A percentile compares a stretch with the other conserved stretches of the same genome.
Evolutionary conservation across 2,113 vertebrate genomes (phyloP).

Genomic region (Vanacampus margaritifer): DNA sequence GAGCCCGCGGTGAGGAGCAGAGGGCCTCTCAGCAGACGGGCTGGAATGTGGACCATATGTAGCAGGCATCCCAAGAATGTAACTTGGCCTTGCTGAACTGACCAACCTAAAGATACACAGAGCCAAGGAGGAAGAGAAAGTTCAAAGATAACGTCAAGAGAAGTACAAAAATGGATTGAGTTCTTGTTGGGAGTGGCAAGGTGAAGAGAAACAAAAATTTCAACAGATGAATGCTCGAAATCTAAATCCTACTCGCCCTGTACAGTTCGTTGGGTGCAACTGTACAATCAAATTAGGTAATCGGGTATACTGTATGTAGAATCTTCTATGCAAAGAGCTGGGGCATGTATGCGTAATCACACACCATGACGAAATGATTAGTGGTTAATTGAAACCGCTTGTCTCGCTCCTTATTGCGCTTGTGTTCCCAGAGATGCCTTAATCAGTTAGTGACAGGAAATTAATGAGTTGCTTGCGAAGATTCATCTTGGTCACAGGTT

Average conservation of each 20-base stretch:
- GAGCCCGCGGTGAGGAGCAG: slow-evolving; percentile 72
- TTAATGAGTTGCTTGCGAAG: not conserved
- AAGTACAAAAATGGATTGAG: slow-evolving; percentile 8
- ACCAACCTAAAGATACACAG: slow-evolving; percentile 69
- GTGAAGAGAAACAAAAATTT: slow-evolving; percentile 1
- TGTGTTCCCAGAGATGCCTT: not conserved
- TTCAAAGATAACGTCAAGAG: slow-evolving; percentile 15
- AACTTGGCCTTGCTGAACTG: slow-evolving; percentile 76
- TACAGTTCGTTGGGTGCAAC: not conserved
- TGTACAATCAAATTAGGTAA: not conserved
- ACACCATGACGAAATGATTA: not conserved
- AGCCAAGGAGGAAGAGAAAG: slow-evolving; percentile 29
- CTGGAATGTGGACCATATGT: slow-evolving; percentile 98
- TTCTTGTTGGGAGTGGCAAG: not conserved
- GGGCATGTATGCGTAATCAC: not conserved
- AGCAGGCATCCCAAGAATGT: slow-evolving; percentile 92
- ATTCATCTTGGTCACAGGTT: not conserved
- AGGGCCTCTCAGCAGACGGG: slow-evolving; percentile 78
- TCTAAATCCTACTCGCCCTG: not conserved
- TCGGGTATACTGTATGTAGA: not conserved
- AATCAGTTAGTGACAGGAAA: not conserved
- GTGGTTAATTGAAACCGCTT: not conserved
- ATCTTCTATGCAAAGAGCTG: not conserved
- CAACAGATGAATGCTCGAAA: not conserved
- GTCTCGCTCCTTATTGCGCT: not conserved